These are phyloP conservation scores for Pseudopipra pipra DNA, from an alignment of 2,113 vertebrate species.

Conservation along the genomic window DNA sequence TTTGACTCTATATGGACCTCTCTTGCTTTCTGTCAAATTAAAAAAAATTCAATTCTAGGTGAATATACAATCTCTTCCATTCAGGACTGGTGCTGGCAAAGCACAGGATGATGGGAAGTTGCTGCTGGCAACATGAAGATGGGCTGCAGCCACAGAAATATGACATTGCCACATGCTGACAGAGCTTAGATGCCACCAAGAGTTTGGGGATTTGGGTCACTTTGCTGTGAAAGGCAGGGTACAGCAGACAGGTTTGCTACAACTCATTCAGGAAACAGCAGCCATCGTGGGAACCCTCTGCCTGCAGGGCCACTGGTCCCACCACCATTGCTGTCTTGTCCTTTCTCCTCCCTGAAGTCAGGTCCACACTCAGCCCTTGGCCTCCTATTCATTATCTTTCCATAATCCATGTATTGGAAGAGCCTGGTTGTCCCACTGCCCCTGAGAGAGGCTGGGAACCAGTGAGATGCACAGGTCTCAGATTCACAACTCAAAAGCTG, in stretches of 20 bases:
- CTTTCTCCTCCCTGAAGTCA: neutral
- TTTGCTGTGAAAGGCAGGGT: neutral
- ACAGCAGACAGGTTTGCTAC: neutral
- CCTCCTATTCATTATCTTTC: neutral
- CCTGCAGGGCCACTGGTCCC: neutral
- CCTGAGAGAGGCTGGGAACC: neutral
- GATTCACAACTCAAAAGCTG: neutral
- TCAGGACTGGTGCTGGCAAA: conserved; percentile 55
- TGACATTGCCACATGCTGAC: neutral
- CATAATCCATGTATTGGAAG: neutral
- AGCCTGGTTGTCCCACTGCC: neutral
- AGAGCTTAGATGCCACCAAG: neutral
- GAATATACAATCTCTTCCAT: conserved; percentile 67
- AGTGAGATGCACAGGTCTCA: neutral
- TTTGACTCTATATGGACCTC: conserved; percentile 1
- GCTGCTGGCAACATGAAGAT: conserved; percentile 39
- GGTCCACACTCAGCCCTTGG: neutral
- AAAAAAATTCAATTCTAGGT: conserved; percentile 26
- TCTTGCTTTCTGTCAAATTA: conserved; percentile 43
- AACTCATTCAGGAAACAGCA: neutral
- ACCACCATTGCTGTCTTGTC: neutral
- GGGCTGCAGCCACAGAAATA: conserved; percentile 21
- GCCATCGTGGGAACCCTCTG: fast-evolving
- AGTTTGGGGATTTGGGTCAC: neutral
- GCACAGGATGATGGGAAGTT: neutral